Evolutionary conservation across 2,797 vertebrate species (phyloP).

Genomic region (Phoxinus dragarum): DNA sequence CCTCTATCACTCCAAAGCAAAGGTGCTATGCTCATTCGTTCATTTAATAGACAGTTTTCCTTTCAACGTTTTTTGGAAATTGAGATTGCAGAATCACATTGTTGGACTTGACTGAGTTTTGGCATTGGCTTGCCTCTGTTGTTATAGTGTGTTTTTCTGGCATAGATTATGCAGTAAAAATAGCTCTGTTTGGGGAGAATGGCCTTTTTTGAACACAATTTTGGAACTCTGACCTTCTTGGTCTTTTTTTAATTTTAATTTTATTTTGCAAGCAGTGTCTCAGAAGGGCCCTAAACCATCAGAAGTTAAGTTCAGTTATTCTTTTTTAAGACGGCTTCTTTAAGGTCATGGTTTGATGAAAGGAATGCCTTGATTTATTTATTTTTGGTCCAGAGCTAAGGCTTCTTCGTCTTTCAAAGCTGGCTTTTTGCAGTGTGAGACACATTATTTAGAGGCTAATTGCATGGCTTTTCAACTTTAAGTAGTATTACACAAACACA

Average conservation of each 20-base stretch:
- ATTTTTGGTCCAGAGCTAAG: constrained; percentile 12
- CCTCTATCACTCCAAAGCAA: background rate
- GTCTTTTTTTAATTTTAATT: constrained; percentile 45
- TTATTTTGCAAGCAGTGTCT: background rate
- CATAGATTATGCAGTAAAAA: constrained; percentile 50
- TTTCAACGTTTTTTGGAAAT: constrained; percentile 39
- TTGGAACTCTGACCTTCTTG: constrained; percentile 47
- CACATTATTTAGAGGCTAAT: background rate
- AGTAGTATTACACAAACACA: constrained; percentile 48
- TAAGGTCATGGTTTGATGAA: constrained; percentile 8
- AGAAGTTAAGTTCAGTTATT: constrained; percentile 49
- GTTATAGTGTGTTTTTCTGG: constrained; percentile 38
- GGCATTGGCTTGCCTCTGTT: constrained; percentile 42
- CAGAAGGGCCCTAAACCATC: constrained; percentile 56
- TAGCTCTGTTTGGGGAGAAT: constrained; percentile 45
- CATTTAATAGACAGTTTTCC: background rate
- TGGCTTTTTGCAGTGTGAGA: constrained; percentile 3
- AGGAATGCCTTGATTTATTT: constrained; percentile 19
- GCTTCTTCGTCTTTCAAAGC: constrained; percentile 1
- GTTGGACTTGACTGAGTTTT: constrained; percentile 48
- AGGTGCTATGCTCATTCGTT: constrained; percentile 8
- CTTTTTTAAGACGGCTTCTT: constrained; percentile 37
- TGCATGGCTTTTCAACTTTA: constrained; percentile 46
- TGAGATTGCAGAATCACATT: constrained; percentile 18
- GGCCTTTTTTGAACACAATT: constrained; percentile 56